phyloP scores from a whole-genome alignment of 37 sponge, comb jelly and placozoan species.

The Crambe crambe region DNA sequence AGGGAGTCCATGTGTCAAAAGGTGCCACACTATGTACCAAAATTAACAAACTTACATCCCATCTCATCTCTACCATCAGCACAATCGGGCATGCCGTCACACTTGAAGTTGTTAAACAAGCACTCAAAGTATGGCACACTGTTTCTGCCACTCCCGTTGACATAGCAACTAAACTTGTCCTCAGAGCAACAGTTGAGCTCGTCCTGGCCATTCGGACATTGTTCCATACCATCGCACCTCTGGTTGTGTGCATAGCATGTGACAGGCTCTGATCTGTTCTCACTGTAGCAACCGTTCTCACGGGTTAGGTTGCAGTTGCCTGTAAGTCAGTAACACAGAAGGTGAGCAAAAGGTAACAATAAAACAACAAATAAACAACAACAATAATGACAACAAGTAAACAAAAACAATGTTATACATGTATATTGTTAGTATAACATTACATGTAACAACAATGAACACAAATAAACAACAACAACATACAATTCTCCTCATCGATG shows the following conservation, averaged over 20 bases:
- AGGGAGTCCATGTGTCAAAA: background rate
- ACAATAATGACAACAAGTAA: no score
- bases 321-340: background rate
- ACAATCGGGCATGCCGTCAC: conserved; percentile 14
- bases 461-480: background rate
- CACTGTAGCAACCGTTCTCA: conserved; percentile 16
- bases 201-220: conserved; percentile 1
- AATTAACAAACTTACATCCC: background rate
- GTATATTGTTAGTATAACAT: no score
- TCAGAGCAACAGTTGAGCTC: background rate
- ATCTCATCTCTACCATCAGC: conserved; percentile 7
- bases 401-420: no score
- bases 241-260: background rate
- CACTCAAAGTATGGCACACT: background rate
- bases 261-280: background rate
- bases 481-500: conserved; percentile 37
- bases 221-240: background rate
- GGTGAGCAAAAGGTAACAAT: background rate
- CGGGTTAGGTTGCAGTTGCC: background rate
- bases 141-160: background rate
- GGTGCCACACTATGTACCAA: background rate
- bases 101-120: background rate
- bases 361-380: no score
- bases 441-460: no score
- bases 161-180: conserved; percentile 1